A percentile compares a stretch with the other conserved stretches of the same genome.
Evolutionary conservation across 2,113 vertebrate genomes (phyloP).

Genomic region (Salvelinus alpinus): DNA sequence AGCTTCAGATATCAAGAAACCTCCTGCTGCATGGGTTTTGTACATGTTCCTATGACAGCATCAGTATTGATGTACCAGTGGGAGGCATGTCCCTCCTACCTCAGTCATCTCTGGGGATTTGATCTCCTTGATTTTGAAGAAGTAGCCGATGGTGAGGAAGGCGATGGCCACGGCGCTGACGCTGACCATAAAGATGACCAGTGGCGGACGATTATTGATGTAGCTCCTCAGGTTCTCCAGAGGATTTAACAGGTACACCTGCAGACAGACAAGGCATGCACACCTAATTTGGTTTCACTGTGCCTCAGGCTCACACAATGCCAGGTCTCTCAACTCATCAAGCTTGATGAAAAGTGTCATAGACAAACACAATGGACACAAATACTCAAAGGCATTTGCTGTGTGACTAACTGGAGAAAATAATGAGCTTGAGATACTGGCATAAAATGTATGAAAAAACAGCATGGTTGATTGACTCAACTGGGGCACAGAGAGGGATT

Average conservation of each 20-base stretch:
- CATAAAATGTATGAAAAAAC: background rate
- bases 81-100: conserved; percentile 63
- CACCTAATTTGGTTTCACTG: background rate
- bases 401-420: conserved; percentile 3
- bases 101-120: conserved; percentile 95
- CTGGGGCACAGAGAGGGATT: background rate
- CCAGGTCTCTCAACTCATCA: background rate
- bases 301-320: background rate
- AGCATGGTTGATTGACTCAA: background rate
- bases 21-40: too few species aligned
- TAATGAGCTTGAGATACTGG: background rate
- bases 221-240: conserved; percentile 95
- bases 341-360: background rate
- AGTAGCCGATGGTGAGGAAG: conserved; percentile 96
- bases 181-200: conserved; percentile 98
- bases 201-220: conserved; percentile 90
- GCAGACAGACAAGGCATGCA: conserved; percentile 18
- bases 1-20: too few species aligned
- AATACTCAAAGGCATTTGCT: background rate
- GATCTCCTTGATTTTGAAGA: conserved; percentile 99
- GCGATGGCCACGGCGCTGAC: conserved; percentile 96
- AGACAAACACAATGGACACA: background rate
- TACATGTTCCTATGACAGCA: too few species aligned
- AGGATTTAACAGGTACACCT: conserved; percentile 84
- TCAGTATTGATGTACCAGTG: background rate